Evolutionary conservation across 2,113 vertebrate species (phyloP).

Genomic region (Petaurus breviceps): DNA sequence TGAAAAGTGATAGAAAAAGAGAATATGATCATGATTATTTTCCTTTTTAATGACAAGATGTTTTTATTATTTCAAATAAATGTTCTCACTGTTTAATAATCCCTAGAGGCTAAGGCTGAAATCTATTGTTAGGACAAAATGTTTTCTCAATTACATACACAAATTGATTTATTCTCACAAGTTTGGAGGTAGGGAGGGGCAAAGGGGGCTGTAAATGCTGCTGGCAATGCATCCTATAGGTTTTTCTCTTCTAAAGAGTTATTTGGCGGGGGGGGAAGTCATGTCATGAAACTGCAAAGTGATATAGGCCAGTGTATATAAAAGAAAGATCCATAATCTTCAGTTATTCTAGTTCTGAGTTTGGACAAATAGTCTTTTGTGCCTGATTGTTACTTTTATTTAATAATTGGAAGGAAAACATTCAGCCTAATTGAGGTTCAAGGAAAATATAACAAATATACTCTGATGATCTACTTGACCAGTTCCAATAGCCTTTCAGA

Average conservation of each 20-base stretch:
- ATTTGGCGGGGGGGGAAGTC: rapidly evolving
- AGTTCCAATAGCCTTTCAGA: background rate
- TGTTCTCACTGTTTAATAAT: constrained; percentile 11
- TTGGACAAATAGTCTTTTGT: background rate
- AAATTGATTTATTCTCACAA: background rate
- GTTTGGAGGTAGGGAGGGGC: background rate
- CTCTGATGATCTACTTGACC: background rate
- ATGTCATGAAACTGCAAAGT: background rate
- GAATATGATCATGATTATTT: background rate
- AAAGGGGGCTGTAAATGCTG: background rate
- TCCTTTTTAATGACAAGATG: constrained; percentile 37
- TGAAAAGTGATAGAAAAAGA: background rate
- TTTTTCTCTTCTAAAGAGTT: background rate
- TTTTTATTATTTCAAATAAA: constrained; percentile 27
- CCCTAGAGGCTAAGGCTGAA: background rate
- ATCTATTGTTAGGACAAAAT: background rate
- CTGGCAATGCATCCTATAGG: background rate
- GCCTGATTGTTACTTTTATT: background rate
- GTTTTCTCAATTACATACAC: background rate
- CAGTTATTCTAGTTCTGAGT: background rate
- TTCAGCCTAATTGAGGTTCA: background rate
- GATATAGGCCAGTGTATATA: background rate
- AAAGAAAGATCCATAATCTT: background rate
- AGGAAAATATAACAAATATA: no score
- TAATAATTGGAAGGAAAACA: background rate